phyloP scores from a whole-genome alignment of 1,140 invertebrate genomes.

The Leptinotarsa defecta region DNA sequence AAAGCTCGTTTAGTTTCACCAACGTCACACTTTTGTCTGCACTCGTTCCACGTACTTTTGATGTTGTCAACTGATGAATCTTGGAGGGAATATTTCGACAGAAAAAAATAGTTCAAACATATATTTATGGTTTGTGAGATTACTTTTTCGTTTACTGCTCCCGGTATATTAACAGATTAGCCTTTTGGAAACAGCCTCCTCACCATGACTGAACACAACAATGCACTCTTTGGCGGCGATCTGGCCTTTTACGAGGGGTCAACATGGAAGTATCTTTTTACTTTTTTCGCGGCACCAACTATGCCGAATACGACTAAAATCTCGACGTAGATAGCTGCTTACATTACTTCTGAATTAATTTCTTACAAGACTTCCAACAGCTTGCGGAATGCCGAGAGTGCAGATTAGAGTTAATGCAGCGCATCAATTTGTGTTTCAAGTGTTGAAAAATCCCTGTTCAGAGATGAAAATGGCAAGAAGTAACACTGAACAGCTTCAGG shows the following conservation, averaged over 20 bases:
- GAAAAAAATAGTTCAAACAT: too few relatives aligned
- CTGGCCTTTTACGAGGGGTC: constrained; percentile 17
- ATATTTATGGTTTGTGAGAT: too few relatives aligned
- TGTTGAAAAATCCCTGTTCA: neutral
- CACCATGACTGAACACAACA: constrained; percentile 12
- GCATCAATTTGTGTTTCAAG: constrained; percentile 9
- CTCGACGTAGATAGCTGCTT: constrained; percentile 23
- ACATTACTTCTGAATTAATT: constrained; percentile 32
- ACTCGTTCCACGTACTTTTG: too few relatives aligned
- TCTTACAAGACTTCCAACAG: constrained; percentile 28
- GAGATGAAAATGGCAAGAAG: neutral
- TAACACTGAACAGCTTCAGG: neutral
- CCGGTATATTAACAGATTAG: too few relatives aligned
- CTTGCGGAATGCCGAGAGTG: constrained; percentile 18
- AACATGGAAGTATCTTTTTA: neutral
- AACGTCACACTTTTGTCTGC: too few relatives aligned
- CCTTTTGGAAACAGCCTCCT: neutral
- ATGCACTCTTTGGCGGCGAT: constrained; percentile 26
- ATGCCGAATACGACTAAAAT: constrained; percentile 23
- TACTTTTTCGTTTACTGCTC: too few relatives aligned
- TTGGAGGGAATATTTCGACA: too few relatives aligned
- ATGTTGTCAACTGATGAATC: too few relatives aligned
- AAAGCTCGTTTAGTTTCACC: too few relatives aligned
- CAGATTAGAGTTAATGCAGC: constrained; percentile 23
- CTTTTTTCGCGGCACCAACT: constrained; percentile 20